Conservation (phyloP, 2,797 vertebrate genomes). For the Hipposideros larvatus region DNA sequence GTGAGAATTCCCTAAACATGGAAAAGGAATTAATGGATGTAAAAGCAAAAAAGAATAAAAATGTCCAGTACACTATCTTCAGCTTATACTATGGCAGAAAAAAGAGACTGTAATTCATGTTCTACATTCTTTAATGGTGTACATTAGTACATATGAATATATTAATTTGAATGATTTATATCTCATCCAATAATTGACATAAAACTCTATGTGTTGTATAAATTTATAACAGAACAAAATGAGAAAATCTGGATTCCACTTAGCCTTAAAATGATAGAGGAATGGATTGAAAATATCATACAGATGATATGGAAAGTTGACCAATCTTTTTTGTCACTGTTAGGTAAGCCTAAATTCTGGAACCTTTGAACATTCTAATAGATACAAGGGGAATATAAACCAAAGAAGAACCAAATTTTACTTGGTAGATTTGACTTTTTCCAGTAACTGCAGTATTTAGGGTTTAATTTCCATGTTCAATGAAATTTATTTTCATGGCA, state of each 20-base stretch:
- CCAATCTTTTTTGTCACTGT: background rate
- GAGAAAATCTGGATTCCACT: background rate
- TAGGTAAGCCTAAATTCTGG: background rate
- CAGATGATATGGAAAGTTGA: background rate
- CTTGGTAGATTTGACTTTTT: slow-evolving; percentile 26
- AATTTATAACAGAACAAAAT: slow-evolving; percentile 38
- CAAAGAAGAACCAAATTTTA: slow-evolving; percentile 8
- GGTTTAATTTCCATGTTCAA: background rate
- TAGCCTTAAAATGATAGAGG: background rate
- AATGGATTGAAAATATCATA: background rate
- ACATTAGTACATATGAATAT: background rate
- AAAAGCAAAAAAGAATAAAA: background rate
- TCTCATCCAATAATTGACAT: background rate
- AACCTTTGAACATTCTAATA: background rate
- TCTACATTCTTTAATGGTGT: background rate
- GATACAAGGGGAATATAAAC: background rate
- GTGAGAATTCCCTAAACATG: slow-evolving; percentile 10
- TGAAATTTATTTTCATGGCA: slow-evolving; percentile 19
- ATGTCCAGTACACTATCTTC: background rate
- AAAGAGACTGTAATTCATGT: background rate
- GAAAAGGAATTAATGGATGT: background rate
- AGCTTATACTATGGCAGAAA: background rate
- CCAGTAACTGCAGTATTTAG: background rate
- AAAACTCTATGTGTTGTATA: background rate
- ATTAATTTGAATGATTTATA: slow-evolving; percentile 19